Conservation (phyloP, 2,888 invertebrate species). For the Diadromus collaris region DNA sequence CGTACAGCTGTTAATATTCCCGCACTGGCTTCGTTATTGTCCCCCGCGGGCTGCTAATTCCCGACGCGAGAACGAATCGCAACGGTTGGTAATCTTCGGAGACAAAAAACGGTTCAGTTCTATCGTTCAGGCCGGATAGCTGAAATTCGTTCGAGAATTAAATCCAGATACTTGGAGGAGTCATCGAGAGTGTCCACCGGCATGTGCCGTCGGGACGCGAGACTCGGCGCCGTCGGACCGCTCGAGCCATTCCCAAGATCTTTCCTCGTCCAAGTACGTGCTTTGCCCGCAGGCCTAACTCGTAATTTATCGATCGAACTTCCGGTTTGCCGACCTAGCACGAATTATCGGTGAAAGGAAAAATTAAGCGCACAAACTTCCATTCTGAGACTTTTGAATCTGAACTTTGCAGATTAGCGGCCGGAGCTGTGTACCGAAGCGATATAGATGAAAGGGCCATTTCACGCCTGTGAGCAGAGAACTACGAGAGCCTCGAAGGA, state of each 20-base stretch:
- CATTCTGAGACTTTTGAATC: not conserved
- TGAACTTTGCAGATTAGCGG: not conserved
- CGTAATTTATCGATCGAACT: not conserved
- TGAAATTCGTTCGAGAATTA: not conserved
- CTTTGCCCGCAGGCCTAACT: not conserved
- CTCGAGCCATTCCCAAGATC: not conserved
- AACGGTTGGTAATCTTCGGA: not conserved
- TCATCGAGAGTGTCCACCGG: not conserved
- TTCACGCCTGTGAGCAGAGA: not conserved
- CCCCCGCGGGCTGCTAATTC: not conserved
- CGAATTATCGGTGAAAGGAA: not conserved
- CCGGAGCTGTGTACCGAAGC: not conserved
- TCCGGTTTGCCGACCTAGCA: not conserved
- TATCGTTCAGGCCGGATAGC: not conserved
- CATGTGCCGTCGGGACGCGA: constrained; percentile 19
- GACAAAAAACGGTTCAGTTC: not conserved
- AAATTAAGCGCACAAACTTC: not conserved
- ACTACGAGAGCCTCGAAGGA: constrained; percentile 4
- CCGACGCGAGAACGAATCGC: not conserved
- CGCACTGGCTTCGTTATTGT: constrained; percentile 35
- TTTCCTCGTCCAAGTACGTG: not conserved
- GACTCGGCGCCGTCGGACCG: constrained; percentile 23
- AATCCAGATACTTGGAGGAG: not conserved
- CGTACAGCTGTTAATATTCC: constrained; percentile 41
- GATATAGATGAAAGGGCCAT: not conserved